These are phyloP conservation scores for Gadus macrocephalus DNA, from an alignment of 2,113 vertebrate genomes.

Conservation along the genomic window DNA sequence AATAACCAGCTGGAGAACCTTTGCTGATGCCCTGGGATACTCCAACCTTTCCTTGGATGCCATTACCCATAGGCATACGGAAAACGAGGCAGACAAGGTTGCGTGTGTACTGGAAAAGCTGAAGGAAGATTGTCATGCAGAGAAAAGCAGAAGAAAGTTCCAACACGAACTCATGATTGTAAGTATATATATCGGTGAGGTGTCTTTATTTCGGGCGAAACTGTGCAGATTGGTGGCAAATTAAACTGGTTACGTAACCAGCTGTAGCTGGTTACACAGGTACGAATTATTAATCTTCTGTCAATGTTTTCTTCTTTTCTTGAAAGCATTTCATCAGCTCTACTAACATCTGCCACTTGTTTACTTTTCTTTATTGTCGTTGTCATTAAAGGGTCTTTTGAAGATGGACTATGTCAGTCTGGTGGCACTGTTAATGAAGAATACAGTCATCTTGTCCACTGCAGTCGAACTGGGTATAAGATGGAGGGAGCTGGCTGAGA, in stretches of 20 bases:
- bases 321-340: background rate
- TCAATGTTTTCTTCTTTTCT: background rate
- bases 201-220: background rate
- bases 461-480: constrained; percentile 87
- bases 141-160: constrained; percentile 81
- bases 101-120: constrained; percentile 85
- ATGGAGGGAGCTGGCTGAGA: constrained; percentile 91
- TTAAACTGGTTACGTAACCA: too few relatives aligned
- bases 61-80: constrained; percentile 65
- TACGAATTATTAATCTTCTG: too few relatives aligned
- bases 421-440: constrained; percentile 82
- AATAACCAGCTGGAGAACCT: constrained; percentile 81
- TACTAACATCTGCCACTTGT: background rate
- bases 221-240: background rate
- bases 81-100: constrained; percentile 86
- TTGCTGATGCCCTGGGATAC: constrained; percentile 85
- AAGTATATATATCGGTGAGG: constrained; percentile 55
- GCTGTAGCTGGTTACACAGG: too few relatives aligned
- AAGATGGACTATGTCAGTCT: constrained; percentile 87
- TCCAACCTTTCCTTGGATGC: constrained; percentile 71
- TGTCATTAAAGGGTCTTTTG: constrained; percentile 78
- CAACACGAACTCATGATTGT: constrained; percentile 89
- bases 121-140: constrained; percentile 91
- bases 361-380: background rate
- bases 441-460: constrained; percentile 86